phyloP scores from a whole-genome alignment of 2,888 invertebrate species.

The Folsomia candida region DNA sequence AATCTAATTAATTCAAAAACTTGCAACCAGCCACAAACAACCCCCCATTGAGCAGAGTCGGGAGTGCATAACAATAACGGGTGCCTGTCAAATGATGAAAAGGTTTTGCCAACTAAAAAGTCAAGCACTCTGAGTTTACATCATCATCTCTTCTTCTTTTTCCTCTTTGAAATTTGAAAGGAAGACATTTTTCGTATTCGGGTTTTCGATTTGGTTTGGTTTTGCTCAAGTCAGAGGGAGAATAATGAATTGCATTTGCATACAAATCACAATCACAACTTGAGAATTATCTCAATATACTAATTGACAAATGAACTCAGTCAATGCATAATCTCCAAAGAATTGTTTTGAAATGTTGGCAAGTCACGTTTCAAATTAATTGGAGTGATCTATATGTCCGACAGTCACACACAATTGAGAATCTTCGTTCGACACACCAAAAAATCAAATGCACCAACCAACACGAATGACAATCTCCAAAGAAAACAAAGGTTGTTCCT shows the following conservation, averaged over 20 bases:
- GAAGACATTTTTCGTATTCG: too few relatives aligned
- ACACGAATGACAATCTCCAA: background rate
- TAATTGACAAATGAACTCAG: background rate
- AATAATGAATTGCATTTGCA: background rate
- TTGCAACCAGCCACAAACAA: background rate
- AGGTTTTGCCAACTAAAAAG: background rate
- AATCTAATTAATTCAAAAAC: constrained; percentile 1
- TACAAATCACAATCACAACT: background rate
- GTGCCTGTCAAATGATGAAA: background rate
- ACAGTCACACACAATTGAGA: too few relatives aligned
- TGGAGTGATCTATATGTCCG: background rate
- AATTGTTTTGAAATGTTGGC: too few relatives aligned
- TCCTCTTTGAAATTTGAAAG: too few relatives aligned
- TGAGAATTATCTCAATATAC: background rate
- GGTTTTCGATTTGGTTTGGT: background rate
- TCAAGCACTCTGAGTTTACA: background rate
- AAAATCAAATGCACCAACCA: background rate
- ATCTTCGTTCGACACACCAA: too few relatives aligned
- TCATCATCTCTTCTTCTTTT: too few relatives aligned
- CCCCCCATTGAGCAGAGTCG: background rate
- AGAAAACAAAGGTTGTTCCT: background rate
- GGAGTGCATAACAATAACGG: background rate
- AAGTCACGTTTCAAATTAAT: constrained; percentile 6
- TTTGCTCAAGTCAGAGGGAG: background rate
- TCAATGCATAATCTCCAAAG: background rate